These are phyloP conservation scores for Aleiodes sp. DNA, from an alignment of 1,140 invertebrate genomes.

Conservation along the genomic window DNA sequence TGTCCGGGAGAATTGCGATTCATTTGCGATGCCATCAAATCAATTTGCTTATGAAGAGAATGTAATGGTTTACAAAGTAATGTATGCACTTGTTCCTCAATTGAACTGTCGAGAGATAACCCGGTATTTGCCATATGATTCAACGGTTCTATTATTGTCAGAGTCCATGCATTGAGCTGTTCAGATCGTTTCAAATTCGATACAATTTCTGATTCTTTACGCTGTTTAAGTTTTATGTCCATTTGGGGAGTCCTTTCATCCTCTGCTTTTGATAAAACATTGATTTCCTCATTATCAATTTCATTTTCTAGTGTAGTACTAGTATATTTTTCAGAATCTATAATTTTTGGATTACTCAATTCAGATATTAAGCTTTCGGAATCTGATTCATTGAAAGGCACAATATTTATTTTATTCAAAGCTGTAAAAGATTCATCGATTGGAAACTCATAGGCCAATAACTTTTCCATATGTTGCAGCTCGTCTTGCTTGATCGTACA, in stretches of 20 bases:
- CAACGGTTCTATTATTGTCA: conserved; percentile 41
- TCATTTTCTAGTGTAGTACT: too few relatives aligned
- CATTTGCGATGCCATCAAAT: conserved; percentile 47
- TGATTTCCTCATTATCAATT: too few relatives aligned
- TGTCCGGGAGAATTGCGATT: conserved; percentile 44
- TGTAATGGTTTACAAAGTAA: conserved; percentile 50
- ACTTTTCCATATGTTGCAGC: too few relatives aligned
- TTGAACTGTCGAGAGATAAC: conserved; percentile 41
- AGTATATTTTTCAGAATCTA: too few relatives aligned
- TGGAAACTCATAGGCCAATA: too few relatives aligned
- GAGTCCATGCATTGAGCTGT: conserved; percentile 30
- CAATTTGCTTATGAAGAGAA: conserved; percentile 55
- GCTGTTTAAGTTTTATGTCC: background rate
- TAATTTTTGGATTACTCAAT: too few relatives aligned
- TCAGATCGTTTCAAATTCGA: conserved; percentile 9
- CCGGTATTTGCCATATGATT: conserved; percentile 44
- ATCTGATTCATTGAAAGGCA: too few relatives aligned
- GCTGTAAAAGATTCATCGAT: too few relatives aligned
- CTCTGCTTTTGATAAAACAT: background rate
- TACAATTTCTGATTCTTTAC: background rate
- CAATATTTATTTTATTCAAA: too few relatives aligned
- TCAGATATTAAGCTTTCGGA: too few relatives aligned
- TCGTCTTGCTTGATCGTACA: too few relatives aligned
- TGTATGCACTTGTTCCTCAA: conserved; percentile 40
- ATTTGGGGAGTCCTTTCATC: background rate